Percentiles rank a stretch among this genome's conserved stretches.
phyloP scores from a whole-genome alignment of 2,113 vertebrate genomes.

The Odocoileus hemionus region DNA sequence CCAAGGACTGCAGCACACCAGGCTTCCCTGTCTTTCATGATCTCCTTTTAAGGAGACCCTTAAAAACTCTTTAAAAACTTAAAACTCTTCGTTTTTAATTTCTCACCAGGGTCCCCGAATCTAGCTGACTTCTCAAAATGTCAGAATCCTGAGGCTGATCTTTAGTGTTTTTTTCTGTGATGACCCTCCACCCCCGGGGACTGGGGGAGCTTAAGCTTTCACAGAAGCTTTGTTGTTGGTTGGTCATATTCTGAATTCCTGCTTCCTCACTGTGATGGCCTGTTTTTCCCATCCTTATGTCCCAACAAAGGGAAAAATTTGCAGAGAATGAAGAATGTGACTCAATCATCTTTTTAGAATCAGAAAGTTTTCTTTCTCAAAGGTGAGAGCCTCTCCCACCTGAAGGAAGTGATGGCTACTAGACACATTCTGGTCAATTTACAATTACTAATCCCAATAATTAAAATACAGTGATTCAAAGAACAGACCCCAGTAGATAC shows the following conservation, averaged over 20 bases:
- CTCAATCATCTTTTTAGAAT: background rate
- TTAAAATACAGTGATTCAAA: background rate
- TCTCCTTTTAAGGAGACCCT: background rate
- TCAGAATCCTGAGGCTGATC: background rate
- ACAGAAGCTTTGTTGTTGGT: background rate
- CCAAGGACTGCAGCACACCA: background rate
- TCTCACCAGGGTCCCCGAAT: background rate
- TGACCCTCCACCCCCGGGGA: rapidly evolving
- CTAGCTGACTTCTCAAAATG: background rate
- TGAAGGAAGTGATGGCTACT: background rate
- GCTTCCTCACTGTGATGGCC: background rate
- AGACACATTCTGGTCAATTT: background rate
- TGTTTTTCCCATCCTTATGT: background rate
- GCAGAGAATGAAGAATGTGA: background rate
- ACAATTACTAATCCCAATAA: background rate
- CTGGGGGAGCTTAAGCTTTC: too few species aligned
- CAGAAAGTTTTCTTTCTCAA: background rate
- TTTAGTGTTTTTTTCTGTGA: background rate
- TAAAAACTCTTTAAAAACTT: background rate
- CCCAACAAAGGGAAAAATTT: background rate
- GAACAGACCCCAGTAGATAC: background rate
- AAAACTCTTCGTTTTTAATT: background rate
- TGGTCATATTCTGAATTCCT: background rate
- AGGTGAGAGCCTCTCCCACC: background rate
- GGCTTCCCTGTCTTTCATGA: background rate